phyloP scores from a whole-genome alignment of 2,888 invertebrate species.

The Euzophera pinguis region DNA sequence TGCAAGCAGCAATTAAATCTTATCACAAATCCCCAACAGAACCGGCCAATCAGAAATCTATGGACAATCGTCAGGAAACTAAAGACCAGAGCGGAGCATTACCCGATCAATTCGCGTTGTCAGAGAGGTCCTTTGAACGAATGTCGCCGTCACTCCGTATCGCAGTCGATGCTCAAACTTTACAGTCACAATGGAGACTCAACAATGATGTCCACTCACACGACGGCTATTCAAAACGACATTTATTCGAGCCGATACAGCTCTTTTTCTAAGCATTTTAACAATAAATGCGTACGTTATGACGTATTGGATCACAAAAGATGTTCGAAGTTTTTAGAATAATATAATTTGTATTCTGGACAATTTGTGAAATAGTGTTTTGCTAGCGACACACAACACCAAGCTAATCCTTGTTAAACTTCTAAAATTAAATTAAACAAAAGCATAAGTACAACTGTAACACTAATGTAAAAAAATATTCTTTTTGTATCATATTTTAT shows the following conservation, averaged over 20 bases:
- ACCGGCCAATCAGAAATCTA: neutral
- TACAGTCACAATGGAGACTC: slow-evolving; percentile 19
- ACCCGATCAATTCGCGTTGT: slow-evolving; percentile 2
- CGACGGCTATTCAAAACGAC: slow-evolving; percentile 38
- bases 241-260: neutral
- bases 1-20: too few species aligned
- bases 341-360: too few species aligned
- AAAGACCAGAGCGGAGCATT: neutral
- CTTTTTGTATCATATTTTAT: too few species aligned
- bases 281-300: neutral
- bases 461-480: too few species aligned
- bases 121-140: neutral
- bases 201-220: slow-evolving; percentile 47
- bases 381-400: too few species aligned
- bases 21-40: neutral
- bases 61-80: neutral
- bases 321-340: too few species aligned
- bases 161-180: slow-evolving; percentile 72
- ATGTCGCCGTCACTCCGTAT: slow-evolving; percentile 43
- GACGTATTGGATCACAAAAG: too few species aligned
- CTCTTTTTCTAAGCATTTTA: neutral
- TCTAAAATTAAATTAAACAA: too few species aligned
- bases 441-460: too few species aligned
- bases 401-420: too few species aligned
- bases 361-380: too few species aligned